Base-by-base conservation (phyloP, 2,797 vertebrate species). In the Lithobates pipiens region DNA sequence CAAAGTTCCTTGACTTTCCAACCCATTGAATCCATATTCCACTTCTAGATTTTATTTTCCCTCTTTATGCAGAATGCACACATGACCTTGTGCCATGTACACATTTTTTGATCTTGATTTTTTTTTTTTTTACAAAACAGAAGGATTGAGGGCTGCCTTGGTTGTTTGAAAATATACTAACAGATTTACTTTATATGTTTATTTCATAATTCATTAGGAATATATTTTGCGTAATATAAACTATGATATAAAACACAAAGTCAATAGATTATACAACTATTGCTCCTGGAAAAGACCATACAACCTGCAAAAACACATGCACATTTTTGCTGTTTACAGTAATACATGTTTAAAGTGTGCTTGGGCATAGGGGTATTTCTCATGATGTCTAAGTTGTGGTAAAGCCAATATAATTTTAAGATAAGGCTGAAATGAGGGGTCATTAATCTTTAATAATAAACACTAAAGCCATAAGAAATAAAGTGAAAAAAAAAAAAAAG, bases 1-100 rank as follows among this genome's bases (percentile, higher is more conserved):
- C 89, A 92, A 91, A 90, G 87, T 89, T 90, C 89, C 88, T 86
- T 89, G 91, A 90, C 89, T 92, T 93, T 90, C 90, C 91, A 92
- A 92, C 89, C 90, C 87, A 85, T 86, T 89, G 93, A 92, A 92
- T 89, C 88, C 85, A 89, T 91, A 90, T 91, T 91, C 90, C 90
- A 90, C 90, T 91, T 88, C 89, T 90, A 88, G 81, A 90, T 88
- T 90, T 89, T 89, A 82, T 90, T 88, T 0, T 0, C 72, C 46
- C 42, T 44, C 69, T 69, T 67, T 65, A 79, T 88, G 79, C 90
- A 82, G 46, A 78, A 73, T 74, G 21, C 73, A 72, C 23, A 10
- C 76, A 67, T 67, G 71, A 83, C 81, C 86, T 84, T 78, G 50
- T 39, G 76, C 54, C 32, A 83, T 73, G 69, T 54, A 70, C 73